phyloP scores from a whole-genome alignment of 1,140 invertebrate genomes.

The Xylocopa sonorina region DNA sequence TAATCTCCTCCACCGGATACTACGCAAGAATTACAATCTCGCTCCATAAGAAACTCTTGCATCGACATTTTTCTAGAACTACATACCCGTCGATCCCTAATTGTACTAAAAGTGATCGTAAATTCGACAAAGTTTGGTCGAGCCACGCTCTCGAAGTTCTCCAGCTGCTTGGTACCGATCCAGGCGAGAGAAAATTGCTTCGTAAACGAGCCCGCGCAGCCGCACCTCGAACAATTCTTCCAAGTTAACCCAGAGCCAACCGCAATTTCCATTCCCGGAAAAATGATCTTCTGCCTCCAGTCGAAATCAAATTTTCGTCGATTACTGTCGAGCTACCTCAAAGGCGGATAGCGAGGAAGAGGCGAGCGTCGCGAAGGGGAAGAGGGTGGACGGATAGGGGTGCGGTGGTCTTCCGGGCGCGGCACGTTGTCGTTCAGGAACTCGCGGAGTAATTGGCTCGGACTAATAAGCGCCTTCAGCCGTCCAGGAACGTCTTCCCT shows the following conservation, averaged over 20 bases:
- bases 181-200: too few species aligned
- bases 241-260: background rate
- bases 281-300: background rate
- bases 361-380: background rate
- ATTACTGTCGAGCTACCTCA: background rate
- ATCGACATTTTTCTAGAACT: too few species aligned
- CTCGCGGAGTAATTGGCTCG: constrained; percentile 13
- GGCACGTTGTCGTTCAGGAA: constrained; percentile 20
- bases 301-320: background rate
- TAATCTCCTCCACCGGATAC: too few species aligned
- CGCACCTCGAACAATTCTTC: background rate
- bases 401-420: constrained; percentile 6
- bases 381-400: background rate
- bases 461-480: constrained; percentile 11
- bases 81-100: too few species aligned
- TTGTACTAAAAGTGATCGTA: too few species aligned
- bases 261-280: background rate
- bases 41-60: too few species aligned
- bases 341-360: background rate
- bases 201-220: background rate
- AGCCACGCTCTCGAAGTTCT: too few species aligned
- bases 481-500: background rate
- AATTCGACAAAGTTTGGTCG: too few species aligned
- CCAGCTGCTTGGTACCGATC: too few species aligned
- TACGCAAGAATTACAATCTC: too few species aligned